phyloP scores from a whole-genome alignment of 2,888 invertebrate species.

The Meghimatium bilineatum region DNA sequence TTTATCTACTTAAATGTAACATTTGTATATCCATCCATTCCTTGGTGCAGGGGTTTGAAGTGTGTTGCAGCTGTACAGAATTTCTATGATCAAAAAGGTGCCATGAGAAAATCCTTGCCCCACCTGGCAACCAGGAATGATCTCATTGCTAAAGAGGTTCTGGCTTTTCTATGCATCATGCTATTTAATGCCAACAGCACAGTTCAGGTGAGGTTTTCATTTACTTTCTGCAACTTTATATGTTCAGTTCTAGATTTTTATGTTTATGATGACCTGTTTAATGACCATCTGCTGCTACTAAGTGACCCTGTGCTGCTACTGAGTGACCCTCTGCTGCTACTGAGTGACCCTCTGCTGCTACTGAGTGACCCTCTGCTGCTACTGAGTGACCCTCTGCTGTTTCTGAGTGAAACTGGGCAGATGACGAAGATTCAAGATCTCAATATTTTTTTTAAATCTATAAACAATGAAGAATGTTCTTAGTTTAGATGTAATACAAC shows the following conservation, averaged over 20 bases:
- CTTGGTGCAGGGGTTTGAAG: slow-evolving; percentile 63
- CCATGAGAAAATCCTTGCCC: slow-evolving; percentile 73
- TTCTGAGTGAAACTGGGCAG: too few relatives aligned
- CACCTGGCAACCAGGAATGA: slow-evolving; percentile 74
- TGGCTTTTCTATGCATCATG: slow-evolving; percentile 74
- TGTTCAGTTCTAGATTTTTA: neutral
- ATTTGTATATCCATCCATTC: neutral
- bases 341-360: too few relatives aligned
- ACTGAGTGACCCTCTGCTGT: too few relatives aligned
- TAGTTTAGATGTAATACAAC: too few relatives aligned
- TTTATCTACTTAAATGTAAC: neutral
- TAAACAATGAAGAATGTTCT: too few relatives aligned
- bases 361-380: too few relatives aligned
- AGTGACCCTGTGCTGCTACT: too few relatives aligned
- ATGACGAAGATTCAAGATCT: too few relatives aligned
- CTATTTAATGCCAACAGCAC: slow-evolving; percentile 75
- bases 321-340: too few relatives aligned
- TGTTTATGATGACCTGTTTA: neutral
- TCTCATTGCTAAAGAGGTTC: slow-evolving; percentile 70
- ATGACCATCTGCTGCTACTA: too few relatives aligned
- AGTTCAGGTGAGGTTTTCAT: slow-evolving; percentile 69
- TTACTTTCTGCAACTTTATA: neutral
- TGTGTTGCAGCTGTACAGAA: slow-evolving; percentile 70
- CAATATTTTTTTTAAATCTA: too few relatives aligned
- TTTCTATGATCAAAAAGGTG: slow-evolving; percentile 67